Conservation (phyloP, 2,797 vertebrate species). For the Sebastiscus albofasciatus region DNA sequence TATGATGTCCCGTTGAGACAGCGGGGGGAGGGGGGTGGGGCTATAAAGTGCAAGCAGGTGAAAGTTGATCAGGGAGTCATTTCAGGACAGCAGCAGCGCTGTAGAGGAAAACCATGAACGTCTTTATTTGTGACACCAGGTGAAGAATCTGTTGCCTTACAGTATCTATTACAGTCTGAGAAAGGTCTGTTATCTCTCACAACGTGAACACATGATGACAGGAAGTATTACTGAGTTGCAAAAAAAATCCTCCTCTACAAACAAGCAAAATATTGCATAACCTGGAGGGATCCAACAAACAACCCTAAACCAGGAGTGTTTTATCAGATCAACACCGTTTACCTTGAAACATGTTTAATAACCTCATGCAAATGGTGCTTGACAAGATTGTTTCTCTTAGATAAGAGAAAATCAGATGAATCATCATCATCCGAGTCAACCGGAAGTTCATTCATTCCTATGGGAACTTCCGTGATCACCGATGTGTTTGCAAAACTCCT, state of each 20-base stretch:
- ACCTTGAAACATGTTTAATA: background rate
- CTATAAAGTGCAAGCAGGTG: background rate
- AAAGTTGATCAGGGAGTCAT: slow-evolving; percentile 34
- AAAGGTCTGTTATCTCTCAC: background rate
- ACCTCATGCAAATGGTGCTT: background rate
- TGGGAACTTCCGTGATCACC: too few species aligned
- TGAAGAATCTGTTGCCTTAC: background rate
- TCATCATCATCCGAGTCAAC: background rate
- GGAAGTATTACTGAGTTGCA: background rate
- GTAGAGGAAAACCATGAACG: background rate
- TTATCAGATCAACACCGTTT: background rate
- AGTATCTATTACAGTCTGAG: background rate
- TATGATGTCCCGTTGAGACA: slow-evolving; percentile 14
- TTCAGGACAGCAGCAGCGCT: slow-evolving; percentile 8
- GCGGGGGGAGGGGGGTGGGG: background rate
- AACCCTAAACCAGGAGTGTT: background rate
- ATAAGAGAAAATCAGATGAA: background rate
- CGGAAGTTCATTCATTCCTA: too few species aligned
- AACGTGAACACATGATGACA: background rate
- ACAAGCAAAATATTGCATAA: background rate
- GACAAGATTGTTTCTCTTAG: background rate
- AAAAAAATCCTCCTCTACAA: background rate
- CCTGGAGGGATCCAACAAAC: background rate
- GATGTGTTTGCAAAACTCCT: too few species aligned
- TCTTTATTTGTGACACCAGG: background rate